These are phyloP conservation scores for Lampris incognitus DNA, from an alignment of 2,113 vertebrate species.

Conservation along the genomic window DNA sequence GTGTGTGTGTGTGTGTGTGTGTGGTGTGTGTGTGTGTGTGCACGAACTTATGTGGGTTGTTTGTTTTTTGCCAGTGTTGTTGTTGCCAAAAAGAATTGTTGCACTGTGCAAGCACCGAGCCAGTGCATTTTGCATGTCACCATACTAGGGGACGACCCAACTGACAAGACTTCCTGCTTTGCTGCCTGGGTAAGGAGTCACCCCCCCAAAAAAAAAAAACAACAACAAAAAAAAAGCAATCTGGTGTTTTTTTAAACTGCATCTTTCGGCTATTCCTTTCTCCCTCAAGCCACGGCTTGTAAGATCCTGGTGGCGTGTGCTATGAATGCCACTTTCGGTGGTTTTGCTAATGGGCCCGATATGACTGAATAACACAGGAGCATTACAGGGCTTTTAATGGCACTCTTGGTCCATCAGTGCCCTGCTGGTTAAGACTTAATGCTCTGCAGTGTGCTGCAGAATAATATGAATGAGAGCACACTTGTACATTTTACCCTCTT, in stretches of 20 bases:
- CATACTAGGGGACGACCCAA: slow-evolving; percentile 69
- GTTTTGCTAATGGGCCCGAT: slow-evolving; percentile 64
- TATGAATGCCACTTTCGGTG: slow-evolving; percentile 60
- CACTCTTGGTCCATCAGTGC: slow-evolving; percentile 39
- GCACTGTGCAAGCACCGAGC: slow-evolving; percentile 48
- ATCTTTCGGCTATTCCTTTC: slow-evolving; percentile 72
- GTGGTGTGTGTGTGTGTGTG: no score
- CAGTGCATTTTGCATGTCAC: slow-evolving; percentile 62
- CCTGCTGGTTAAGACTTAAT: slow-evolving; percentile 50
- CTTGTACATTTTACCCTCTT: no score
- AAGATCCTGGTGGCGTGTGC: slow-evolving; percentile 66
- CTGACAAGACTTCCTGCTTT: slow-evolving; percentile 77
- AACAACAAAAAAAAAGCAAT: slow-evolving; percentile 72
- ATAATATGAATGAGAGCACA: background rate
- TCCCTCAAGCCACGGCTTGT: slow-evolving; percentile 60
- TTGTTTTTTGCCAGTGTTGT: background rate
- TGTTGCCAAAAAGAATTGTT: slow-evolving; percentile 24
- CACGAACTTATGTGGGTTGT: background rate
- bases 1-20: slow-evolving; percentile 9
- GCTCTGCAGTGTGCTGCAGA: slow-evolving; percentile 26
- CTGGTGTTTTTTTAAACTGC: slow-evolving; percentile 81
- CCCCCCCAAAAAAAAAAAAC: slow-evolving; percentile 63
- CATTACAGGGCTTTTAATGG: slow-evolving; percentile 57
- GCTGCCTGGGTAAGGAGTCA: slow-evolving; percentile 79
- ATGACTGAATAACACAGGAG: slow-evolving; percentile 63